phyloP scores from a whole-genome alignment of 1,140 invertebrate species.

The Brachionus manjavacas region DNA sequence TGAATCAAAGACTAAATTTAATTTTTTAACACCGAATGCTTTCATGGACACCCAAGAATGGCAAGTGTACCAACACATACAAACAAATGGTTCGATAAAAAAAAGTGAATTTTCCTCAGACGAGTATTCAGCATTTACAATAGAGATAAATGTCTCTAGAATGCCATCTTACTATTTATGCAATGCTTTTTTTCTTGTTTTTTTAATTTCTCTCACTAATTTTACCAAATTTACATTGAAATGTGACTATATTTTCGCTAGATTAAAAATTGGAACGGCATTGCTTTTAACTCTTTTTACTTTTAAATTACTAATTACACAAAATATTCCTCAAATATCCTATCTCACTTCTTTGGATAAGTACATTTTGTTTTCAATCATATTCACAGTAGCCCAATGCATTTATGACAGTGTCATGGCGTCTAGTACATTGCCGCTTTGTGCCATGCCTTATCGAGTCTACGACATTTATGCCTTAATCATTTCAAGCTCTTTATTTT shows the following conservation, averaged over 20 bases:
- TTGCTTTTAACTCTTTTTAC: neutral
- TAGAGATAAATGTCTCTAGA: neutral
- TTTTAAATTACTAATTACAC: neutral
- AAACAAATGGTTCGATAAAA: neutral
- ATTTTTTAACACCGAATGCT: constrained; percentile 1
- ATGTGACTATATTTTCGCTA: neutral
- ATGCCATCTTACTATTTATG: constrained; percentile 17
- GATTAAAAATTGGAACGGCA: neutral
- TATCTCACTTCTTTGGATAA: constrained; percentile 21
- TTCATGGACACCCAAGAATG: constrained; percentile 33
- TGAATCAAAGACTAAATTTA: constrained; percentile 20
- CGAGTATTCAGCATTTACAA: neutral
- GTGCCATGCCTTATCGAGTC: neutral
- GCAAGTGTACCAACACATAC: neutral
- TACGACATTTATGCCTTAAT: neutral
- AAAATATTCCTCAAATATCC: constrained; percentile 19
- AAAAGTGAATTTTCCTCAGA: constrained; percentile 14
- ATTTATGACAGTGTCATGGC: constrained; percentile 25
- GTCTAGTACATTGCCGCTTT: neutral
- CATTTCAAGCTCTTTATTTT: neutral
- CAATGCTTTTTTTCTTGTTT: constrained; percentile 25
- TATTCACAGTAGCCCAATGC: neutral
- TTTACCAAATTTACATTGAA: neutral
- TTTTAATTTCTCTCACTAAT: neutral
- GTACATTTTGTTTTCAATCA: constrained; percentile 10